Conservation (phyloP, 2,113 vertebrate genomes). For the Ophthalmolycus amberensis region DNA sequence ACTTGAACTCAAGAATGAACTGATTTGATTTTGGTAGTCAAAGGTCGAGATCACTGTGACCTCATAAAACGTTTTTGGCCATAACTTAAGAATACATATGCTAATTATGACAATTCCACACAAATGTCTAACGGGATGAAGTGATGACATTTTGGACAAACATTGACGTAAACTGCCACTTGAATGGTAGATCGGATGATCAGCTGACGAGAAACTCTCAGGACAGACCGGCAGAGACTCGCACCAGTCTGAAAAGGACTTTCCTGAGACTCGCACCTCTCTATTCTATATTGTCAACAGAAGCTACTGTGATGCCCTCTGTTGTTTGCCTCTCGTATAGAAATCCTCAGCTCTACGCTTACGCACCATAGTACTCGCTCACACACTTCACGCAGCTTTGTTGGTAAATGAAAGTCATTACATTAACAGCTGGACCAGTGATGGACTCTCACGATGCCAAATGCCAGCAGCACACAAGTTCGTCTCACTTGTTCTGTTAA, state of each 20-base stretch:
- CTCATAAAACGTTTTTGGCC: no score
- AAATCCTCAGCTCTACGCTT: background rate
- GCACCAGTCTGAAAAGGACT: background rate
- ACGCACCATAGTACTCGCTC: background rate
- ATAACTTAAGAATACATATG: background rate
- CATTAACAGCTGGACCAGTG: conserved; percentile 32
- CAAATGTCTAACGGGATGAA: background rate
- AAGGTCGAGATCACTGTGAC: no score
- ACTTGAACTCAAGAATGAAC: no score
- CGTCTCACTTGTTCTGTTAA: conserved; percentile 12
- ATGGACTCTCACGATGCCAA: conserved; percentile 19
- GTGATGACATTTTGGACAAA: no score
- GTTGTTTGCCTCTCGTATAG: background rate
- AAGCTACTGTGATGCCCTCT: background rate
- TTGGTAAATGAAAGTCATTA: conserved; percentile 20
- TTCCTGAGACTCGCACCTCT: background rate
- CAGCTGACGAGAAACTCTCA: no score
- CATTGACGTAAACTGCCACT: no score
- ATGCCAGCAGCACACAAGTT: conserved; percentile 26
- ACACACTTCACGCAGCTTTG: conserved; percentile 20
- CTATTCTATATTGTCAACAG: background rate
- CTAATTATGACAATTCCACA: background rate
- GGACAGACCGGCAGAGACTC: no score
- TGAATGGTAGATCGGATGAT: no score
- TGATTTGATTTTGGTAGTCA: no score